phyloP scores from a whole-genome alignment of 2,888 invertebrate genomes.

The Synergus laeviventris region DNA sequence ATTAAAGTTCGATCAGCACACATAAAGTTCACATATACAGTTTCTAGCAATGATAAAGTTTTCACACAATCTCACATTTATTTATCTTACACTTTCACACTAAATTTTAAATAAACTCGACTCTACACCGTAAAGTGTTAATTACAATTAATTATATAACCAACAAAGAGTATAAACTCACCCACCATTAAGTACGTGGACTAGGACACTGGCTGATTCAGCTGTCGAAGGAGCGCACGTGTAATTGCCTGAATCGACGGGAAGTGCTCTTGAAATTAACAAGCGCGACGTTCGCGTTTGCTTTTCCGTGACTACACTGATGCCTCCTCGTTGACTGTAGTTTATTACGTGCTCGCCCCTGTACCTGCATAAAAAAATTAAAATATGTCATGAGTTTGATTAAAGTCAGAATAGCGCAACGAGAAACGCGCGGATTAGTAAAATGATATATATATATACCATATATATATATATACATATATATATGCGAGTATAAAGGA shows the following conservation, averaged over 20 bases:
- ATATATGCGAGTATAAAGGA: too few relatives aligned
- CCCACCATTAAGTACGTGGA: conserved; percentile 89
- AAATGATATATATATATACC: too few relatives aligned
- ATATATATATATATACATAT: too few relatives aligned
- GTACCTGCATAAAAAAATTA: conserved; percentile 76
- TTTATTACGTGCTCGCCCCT: conserved; percentile 79
- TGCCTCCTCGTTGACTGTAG: conserved; percentile 79
- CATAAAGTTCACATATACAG: too few relatives aligned
- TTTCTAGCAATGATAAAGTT: too few relatives aligned
- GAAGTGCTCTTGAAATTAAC: conserved; percentile 80
- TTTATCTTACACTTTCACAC: too few relatives aligned
- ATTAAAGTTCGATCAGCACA: too few relatives aligned
- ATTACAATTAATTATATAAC: background rate
- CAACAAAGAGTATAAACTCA: conserved; percentile 50
- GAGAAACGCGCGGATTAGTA: too few relatives aligned
- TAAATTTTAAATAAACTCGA: too few relatives aligned
- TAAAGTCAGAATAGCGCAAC: background rate
- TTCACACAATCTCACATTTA: too few relatives aligned
- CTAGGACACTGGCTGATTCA: conserved; percentile 89
- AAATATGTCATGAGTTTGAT: background rate
- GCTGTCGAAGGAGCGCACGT: conserved; percentile 81
- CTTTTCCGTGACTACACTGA: conserved; percentile 78
- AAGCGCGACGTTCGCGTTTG: conserved; percentile 77
- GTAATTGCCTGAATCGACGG: conserved; percentile 82
- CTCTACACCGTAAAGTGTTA: too few relatives aligned